Base-by-base conservation (phyloP, 2,797 vertebrate genomes). In the Chrysocyon brachyurus region DNA sequence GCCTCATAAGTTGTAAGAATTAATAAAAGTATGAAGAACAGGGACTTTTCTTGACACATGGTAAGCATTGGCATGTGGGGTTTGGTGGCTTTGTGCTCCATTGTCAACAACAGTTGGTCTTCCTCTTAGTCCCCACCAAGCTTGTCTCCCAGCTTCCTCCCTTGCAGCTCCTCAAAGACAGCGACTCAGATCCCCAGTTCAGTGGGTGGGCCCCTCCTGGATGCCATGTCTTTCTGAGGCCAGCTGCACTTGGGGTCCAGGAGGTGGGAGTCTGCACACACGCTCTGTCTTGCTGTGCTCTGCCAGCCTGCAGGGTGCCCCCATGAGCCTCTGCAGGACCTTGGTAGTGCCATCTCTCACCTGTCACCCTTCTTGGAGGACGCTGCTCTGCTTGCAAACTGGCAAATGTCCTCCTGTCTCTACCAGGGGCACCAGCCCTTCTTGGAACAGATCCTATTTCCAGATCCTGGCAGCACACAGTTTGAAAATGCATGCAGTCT, bases 361-460 rank as follows among this genome's bases (percentile, higher is more conserved):
- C 89, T 78, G 46, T 75, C 63, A 92, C 46, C 46, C 22, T 22
- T 77, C 61, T 90, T 49, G 88, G 19, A 75, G 81, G 16, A 81
- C 46, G 46, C 14, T 28, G 56, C 49, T 91, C 66, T 79, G 73
- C n/a, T 84, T 93, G 49, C 82, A 75, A 81, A 75, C 36, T 66
- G 57, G 90, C 89, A 89, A 78, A 79, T 0, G 9, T 57, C 40
- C 81, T 87, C 81, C 87, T 82, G 12, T 84, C 75, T 87, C 75
- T 70, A 57, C 46, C 52, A 59, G 36, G n/a, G 56, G 72, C 61
- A 89, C 68, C 40, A 57, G 75, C 12, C 57, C 57, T 12, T 49
- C 49, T 64, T 49, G n/a, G n/a, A 81, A 87, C 17, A 94, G 75
- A 85, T 84, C 31, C 15, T 12, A 4, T 57, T 94, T 94, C 75